Percentiles rank a stretch among this genome's conserved stretches.
Conservation (phyloP, 2,113 vertebrate species). For the Trematomus loennbergii region DNA sequence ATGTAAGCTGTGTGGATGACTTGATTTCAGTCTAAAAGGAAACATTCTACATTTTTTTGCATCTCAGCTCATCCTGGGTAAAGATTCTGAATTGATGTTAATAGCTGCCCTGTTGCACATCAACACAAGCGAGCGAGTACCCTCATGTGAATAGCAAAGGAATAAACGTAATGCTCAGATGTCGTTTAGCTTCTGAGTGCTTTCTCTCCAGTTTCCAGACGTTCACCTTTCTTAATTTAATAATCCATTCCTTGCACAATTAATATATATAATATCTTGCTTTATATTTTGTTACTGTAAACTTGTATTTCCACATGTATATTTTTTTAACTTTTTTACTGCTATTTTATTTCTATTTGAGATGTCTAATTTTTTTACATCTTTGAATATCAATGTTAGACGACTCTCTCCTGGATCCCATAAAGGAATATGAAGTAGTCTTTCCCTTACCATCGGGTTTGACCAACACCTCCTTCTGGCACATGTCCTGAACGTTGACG, state of each 20-base stretch:
- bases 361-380: not conserved
- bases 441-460: conserved; percentile 89
- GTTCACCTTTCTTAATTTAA: conserved; percentile 29
- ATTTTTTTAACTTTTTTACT: too few species aligned
- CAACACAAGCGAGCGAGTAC: not conserved
- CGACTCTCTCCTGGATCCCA: not conserved
- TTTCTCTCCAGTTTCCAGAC: conserved; percentile 15
- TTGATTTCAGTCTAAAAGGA: too few species aligned
- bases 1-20: not conserved
- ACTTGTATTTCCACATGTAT: too few species aligned
- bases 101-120: not conserved
- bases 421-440: not conserved
- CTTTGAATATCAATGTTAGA: conserved; percentile 17
- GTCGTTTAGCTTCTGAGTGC: not conserved
- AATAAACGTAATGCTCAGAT: not conserved
- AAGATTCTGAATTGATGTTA: not conserved
- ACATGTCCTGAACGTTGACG: conserved; percentile 98
- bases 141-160: not conserved
- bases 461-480: conserved; percentile 98
- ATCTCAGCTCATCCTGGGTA: not conserved
- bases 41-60: too few species aligned
- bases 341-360: too few species aligned
- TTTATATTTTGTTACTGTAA: too few species aligned
- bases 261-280: too few species aligned
- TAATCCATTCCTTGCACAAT: too few species aligned